Evolutionary conservation across 2,888 invertebrate species (phyloP), one percentile per base, ranked within the genome.

Genomic region (Leptopilina myrica): DNA sequence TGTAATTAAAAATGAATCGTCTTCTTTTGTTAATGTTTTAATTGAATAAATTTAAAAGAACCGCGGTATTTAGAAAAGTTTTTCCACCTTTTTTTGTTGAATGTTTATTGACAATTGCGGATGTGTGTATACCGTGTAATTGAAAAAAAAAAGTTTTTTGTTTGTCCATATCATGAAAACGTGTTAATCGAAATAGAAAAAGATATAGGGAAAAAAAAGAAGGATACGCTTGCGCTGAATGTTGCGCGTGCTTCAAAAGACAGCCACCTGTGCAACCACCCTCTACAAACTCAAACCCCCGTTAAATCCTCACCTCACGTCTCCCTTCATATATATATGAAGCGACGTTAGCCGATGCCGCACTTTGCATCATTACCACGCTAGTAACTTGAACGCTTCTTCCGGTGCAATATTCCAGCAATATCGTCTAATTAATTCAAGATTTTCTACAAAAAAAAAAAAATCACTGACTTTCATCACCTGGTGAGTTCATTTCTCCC

Each of bases 351-450:
- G 85, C 84, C 82, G 78, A 83, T 81, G 84, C 77, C 85, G 87
- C 90, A 88, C 87, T 89, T 87, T 86, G 84, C 85, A 86, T 86
- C 87, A 84, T 87, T 85, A 84, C 84, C 86, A 84, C 81, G 83
- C 84, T 83, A 85, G 85, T 83, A 85, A 83, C 83, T 84, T 78
- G 83, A 59, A 81, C 84, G 78, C 75, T 59, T 73, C 73, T 73
- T 53, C 56, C 56, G 56, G 73, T 56, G 73, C 53, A 33, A 56
- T 56, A 73, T 15, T 73, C 26, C 26, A 14, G n/a, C 33, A 40
- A 56, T n/a, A 53, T 56, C 26, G 7, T 11, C 4, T n/a, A n/a
- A 73, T 66, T 77, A 76, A 83, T 78, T 78, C 59, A 69, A 56
- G 1, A 73, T 59, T 73, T 56, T 73, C 73, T 40, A n/a, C 15